A percentile compares a stretch with the other conserved stretches of the same genome.
phyloP scores from a whole-genome alignment of 1,140 invertebrate species.

The Scaptomyza hsui region DNA sequence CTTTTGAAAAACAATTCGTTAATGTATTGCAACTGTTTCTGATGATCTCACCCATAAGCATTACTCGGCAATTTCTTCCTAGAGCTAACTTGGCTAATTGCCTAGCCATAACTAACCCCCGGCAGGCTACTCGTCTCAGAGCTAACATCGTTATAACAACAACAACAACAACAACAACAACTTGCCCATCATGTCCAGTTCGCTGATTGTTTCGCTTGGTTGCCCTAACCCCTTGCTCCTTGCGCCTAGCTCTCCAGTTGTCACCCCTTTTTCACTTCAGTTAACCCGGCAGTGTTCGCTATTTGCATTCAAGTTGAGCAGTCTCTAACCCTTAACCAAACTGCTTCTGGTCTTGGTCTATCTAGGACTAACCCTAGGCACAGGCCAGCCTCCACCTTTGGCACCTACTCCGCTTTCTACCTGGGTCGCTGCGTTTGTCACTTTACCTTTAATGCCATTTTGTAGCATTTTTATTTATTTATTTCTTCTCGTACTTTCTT shows the following conservation, averaged over 20 bases:
- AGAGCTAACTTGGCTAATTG: constrained; percentile 43
- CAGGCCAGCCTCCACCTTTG: constrained; percentile 26
- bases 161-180: constrained; percentile 22
- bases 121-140: constrained; percentile 10
- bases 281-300: constrained; percentile 11
- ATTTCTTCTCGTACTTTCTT: constrained; percentile 39
- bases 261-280: constrained; percentile 50
- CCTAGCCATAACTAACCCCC: constrained; percentile 31
- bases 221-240: constrained; percentile 6
- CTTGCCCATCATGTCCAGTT: constrained; percentile 48
- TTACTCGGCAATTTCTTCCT: constrained; percentile 16
- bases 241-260: constrained; percentile 5
- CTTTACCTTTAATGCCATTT: constrained; percentile 77
- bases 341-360: not conserved
- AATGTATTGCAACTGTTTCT: constrained; percentile 25
- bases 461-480: constrained; percentile 80
- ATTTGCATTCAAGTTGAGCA: constrained; percentile 45
- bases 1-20: constrained; percentile 9
- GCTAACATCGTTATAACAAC: constrained; percentile 35
- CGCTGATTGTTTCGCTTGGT: constrained; percentile 48
- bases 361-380: not conserved
- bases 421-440: constrained; percentile 36
- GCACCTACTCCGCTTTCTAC: constrained; percentile 17
- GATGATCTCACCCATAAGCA: constrained; percentile 18
- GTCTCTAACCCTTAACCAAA: constrained; percentile 9